A percentile compares a stretch with the other conserved stretches of the same genome.
Evolutionary conservation across 1,140 invertebrate species (phyloP).

Genomic region (Agrypnia vestita): DNA sequence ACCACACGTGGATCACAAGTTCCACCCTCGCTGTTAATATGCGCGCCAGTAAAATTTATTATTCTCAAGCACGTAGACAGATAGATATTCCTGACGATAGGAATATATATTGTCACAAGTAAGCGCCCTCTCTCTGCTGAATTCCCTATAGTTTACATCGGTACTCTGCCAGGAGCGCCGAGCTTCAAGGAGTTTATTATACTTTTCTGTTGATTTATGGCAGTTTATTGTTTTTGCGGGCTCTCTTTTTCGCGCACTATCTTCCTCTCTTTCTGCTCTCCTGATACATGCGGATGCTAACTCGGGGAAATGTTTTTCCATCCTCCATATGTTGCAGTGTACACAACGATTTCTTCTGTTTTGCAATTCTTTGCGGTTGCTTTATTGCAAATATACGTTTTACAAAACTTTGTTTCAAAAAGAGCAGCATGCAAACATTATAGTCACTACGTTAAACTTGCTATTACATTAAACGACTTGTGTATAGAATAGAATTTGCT

Average conservation of each 20-base stretch:
- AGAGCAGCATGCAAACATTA: not conserved
- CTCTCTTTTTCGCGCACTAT: constrained; percentile 30
- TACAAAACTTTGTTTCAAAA: not conserved
- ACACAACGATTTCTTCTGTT: constrained; percentile 36
- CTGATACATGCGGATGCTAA: constrained; percentile 59
- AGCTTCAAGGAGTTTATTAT: constrained; percentile 60
- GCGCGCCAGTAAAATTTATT: constrained; percentile 23
- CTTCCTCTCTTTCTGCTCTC: constrained; percentile 19
- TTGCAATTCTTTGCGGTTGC: constrained; percentile 32
- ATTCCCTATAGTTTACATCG: constrained; percentile 41
- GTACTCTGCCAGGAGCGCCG: constrained; percentile 38
- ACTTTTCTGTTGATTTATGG: constrained; percentile 62
- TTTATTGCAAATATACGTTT: constrained; percentile 41
- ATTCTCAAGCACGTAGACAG: constrained; percentile 32
- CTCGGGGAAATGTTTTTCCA: constrained; percentile 60
- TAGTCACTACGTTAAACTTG: too few species aligned
- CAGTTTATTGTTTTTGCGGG: constrained; percentile 62
- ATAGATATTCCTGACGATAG: constrained; percentile 34
- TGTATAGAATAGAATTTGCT: too few species aligned
- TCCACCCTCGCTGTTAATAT: constrained; percentile 34
- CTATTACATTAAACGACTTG: too few species aligned
- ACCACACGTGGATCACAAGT: constrained; percentile 16
- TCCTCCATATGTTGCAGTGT: constrained; percentile 49
- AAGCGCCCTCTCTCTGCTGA: constrained; percentile 32
- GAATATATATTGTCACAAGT: constrained; percentile 37